Evolutionary conservation across 2,113 vertebrate genomes (phyloP).

Genomic region (Lophura nycthemera): DNA sequence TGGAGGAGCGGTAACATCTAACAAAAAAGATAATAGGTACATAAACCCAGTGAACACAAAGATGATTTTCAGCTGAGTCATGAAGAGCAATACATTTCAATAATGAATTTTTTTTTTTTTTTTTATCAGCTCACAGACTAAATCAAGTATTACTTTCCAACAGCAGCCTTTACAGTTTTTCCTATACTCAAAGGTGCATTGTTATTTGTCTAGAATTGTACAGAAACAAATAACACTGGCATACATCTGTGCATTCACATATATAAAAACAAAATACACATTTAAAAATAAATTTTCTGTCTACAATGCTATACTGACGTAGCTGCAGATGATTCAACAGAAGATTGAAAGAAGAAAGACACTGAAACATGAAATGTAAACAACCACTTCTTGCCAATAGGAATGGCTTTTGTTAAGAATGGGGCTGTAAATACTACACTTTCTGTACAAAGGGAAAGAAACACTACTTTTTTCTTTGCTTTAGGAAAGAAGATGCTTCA

Average conservation of each 20-base stretch:
- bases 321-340: neutral
- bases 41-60: neutral
- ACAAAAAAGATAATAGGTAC: neutral
- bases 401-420: neutral
- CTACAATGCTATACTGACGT: neutral
- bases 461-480: neutral
- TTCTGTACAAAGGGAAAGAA: neutral
- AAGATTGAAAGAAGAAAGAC: neutral
- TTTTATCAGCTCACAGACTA: neutral
- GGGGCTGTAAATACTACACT: neutral
- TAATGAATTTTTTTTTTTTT: neutral
- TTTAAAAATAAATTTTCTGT: neutral
- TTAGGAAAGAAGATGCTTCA: neutral
- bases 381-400: neutral
- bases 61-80: neutral
- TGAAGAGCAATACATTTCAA: accelerated
- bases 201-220: neutral
- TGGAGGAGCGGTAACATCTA: neutral
- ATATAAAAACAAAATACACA: neutral
- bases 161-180: neutral
- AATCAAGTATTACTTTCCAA: neutral
- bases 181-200: accelerated
- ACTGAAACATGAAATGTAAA: neutral
- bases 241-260: too few relatives aligned
- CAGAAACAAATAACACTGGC: neutral